Evolutionary conservation across 2,113 vertebrate species (phyloP).

Genomic region (Indicator indicator): DNA sequence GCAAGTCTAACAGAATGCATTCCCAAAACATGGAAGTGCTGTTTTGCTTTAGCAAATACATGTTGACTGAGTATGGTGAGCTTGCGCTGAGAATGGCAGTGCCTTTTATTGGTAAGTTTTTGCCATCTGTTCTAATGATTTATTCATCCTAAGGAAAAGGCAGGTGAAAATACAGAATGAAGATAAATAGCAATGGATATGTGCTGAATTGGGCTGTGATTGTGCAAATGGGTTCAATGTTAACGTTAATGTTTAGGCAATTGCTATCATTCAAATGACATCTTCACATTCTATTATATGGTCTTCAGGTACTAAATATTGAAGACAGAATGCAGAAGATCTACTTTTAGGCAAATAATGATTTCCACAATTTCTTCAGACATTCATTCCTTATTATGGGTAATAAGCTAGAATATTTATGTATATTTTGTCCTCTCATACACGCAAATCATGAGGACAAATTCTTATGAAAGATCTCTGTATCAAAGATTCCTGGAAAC

Average conservation of each 20-base stretch:
- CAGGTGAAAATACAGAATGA: slow-evolving; percentile 73
- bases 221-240: slow-evolving; percentile 62
- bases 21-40: slow-evolving; percentile 12
- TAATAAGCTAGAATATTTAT: neutral
- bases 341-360: neutral
- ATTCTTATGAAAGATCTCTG: neutral
- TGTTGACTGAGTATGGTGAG: slow-evolving; percentile 50
- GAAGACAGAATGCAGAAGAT: neutral
- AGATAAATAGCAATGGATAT: slow-evolving; percentile 61
- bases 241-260: slow-evolving; percentile 48
- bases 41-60: slow-evolving; percentile 40
- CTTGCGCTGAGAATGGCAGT: slow-evolving; percentile 67
- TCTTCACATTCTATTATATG: neutral
- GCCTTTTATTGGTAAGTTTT: slow-evolving; percentile 74
- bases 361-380: neutral
- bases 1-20: neutral
- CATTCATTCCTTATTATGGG: neutral
- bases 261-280: slow-evolving; percentile 38
- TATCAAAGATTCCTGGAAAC: neutral
- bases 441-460: neutral
- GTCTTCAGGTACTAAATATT: slow-evolving; percentile 6
- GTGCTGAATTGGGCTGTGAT: slow-evolving; percentile 61
- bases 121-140: slow-evolving; percentile 77
- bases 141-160: slow-evolving; percentile 71
- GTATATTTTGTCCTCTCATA: neutral